Evolutionary conservation across 1,140 invertebrate species (phyloP), one percentile per base, ranked within the genome.

Genomic region (Pogonus chalceus): DNA sequence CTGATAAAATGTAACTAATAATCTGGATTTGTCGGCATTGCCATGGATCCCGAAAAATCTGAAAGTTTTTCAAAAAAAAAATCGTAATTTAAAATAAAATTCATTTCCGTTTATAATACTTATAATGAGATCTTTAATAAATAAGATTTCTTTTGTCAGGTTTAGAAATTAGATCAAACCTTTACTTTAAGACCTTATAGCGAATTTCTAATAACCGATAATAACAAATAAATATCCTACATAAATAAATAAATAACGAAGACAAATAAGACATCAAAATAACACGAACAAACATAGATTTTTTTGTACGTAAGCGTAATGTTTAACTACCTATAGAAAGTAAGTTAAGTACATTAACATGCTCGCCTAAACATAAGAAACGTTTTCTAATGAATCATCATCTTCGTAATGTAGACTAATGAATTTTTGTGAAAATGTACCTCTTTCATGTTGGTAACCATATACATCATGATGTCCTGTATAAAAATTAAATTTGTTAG

Each of bases 361-460:
- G 23, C 35, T 18, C 31, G 16, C 20, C 16, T 35, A 23, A 16
- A 24, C 16, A 46, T 53, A 53, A 46, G 24, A 49, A 54, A 31
- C 16, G 53, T 49, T 22, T 53, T 22, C 23, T 56, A 20, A 23
- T 35, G 20, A 52, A 53, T 37, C 47, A 49, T 47, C 12, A 52
- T 46, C 12, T 47, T 26, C 14, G 7, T 18, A 16, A 43, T 43
- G 37, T 23, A 49, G 26, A 31, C 26, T 31, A 31, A 31, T 18
- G 18, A 12, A 43, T 43, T 18, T 43, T 43, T 43, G 4, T 62
- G 66, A 60, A 52, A 62, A 63, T 67, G 65, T 72, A 72, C 70
- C 71, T 72, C 71, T 65, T 60, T 72, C 70, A 62, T 71, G 69
- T 58, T 61, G 56, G 57, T 70, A 72, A 60, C 69, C 71, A 60